Conservation (phyloP, 2,888 invertebrate genomes). For the Xylota segnis region DNA sequence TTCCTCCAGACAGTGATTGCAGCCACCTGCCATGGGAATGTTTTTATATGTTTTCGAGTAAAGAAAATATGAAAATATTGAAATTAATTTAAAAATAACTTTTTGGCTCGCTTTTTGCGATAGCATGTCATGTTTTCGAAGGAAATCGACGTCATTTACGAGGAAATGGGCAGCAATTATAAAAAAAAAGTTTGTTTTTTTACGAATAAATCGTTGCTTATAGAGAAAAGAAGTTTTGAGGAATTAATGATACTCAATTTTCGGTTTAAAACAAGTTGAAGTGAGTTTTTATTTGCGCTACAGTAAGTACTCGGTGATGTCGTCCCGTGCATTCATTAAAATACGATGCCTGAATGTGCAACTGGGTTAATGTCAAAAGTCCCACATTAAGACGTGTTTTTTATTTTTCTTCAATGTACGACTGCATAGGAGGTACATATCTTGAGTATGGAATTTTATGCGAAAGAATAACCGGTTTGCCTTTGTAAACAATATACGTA, state of each 20-base stretch:
- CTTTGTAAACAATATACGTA: not conserved
- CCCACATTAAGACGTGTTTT: constrained; percentile 33
- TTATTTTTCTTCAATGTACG: constrained; percentile 4
- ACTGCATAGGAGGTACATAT: not conserved
- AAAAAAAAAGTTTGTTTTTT: not conserved
- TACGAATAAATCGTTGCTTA: not conserved
- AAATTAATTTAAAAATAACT: constrained; percentile 46
- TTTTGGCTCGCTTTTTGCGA: constrained; percentile 24
- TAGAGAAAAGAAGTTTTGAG: not conserved
- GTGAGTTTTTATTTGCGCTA: constrained; percentile 24
- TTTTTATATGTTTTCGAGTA: constrained; percentile 20
- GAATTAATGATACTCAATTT: constrained; percentile 28
- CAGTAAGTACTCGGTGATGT: constrained; percentile 3
- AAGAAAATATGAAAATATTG: constrained; percentile 39
- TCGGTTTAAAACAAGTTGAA: constrained; percentile 34
- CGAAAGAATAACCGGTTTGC: constrained; percentile 15
- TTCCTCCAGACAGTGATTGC: constrained; percentile 61
- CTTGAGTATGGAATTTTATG: constrained; percentile 21
- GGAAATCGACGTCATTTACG: constrained; percentile 5
- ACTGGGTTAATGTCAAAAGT: constrained; percentile 74
- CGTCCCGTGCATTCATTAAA: constrained; percentile 58
- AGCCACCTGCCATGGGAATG: constrained; percentile 53
- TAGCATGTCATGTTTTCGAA: constrained; percentile 33
- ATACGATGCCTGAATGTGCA: constrained; percentile 62
- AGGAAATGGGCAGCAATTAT: constrained; percentile 54